Conservation (phyloP, 1,140 invertebrate genomes). For the Drosophila leontia region DNA sequence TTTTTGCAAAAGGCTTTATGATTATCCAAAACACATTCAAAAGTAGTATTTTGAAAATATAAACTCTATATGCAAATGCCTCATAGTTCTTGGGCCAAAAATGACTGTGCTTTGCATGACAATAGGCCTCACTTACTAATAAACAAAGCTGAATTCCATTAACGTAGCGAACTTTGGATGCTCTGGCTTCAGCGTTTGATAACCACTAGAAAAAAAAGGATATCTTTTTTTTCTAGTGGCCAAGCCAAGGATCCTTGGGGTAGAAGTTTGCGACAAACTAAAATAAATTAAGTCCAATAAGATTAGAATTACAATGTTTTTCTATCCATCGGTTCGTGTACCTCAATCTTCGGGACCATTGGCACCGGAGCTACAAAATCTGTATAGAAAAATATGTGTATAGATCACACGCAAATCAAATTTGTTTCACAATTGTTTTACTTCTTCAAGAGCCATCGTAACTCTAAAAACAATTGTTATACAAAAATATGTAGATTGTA, state of each 20-base stretch:
- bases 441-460: no score
- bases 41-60: no score
- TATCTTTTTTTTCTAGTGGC: background rate
- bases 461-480: no score
- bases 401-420: no score
- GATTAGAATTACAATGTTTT: no score
- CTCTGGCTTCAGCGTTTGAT: background rate
- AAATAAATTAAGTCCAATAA: background rate
- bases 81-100: slow-evolving; percentile 22
- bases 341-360: background rate
- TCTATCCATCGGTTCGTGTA: background rate
- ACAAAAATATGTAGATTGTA: no score
- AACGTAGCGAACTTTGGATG: background rate
- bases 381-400: no score
- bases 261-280: background rate
- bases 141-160: slow-evolving; percentile 38
- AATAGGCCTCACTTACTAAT: slow-evolving; percentile 33
- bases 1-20: slow-evolving; percentile 23
- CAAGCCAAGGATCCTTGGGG: background rate
- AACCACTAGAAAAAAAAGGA: no score
- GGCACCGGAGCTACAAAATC: no score
- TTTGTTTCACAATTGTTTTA: no score
- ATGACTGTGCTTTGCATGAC: slow-evolving; percentile 50
- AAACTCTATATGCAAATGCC: slow-evolving; percentile 59
- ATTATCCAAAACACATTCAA: slow-evolving; percentile 44